Evolutionary conservation across 2,888 invertebrate species (phyloP).

Genomic region (Rhagonycha lutea): DNA sequence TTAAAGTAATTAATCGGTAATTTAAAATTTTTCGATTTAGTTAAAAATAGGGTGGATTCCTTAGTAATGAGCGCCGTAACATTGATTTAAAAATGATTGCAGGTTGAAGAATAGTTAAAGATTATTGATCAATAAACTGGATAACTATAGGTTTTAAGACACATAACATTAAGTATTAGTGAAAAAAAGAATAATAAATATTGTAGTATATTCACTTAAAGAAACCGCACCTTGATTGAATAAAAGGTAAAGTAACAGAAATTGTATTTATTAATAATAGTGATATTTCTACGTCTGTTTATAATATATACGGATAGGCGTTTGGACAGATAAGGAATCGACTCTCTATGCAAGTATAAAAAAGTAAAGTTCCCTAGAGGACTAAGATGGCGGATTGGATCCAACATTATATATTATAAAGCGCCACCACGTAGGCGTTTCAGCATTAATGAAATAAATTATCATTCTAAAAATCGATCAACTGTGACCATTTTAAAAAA

Average conservation of each 20-base stretch:
- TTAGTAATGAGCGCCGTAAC: background rate
- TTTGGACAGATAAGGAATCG: slow-evolving; percentile 5
- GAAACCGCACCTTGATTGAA: slow-evolving; percentile 9
- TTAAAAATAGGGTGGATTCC: background rate
- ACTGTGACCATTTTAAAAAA: slow-evolving; percentile 9
- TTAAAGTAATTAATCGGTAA: background rate
- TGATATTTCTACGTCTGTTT: slow-evolving; percentile 17
- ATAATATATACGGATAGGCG: slow-evolving; percentile 12
- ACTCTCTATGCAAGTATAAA: background rate
- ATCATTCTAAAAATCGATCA: slow-evolving; percentile 21
- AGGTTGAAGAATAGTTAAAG: background rate
- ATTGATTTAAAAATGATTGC: background rate
- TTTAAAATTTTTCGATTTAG: background rate
- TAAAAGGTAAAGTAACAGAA: slow-evolving; percentile 12
- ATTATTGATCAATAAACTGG: background rate
- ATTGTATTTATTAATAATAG: slow-evolving; percentile 20
- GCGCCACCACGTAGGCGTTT: slow-evolving; percentile 21
- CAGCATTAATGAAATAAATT: slow-evolving; percentile 19
- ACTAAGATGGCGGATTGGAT: slow-evolving; percentile 5
- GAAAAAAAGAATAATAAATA: background rate
- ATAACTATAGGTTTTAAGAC: background rate
- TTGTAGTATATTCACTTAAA: slow-evolving; percentile 4
- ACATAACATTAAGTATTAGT: background rate
- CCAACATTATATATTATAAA: slow-evolving; percentile 9
- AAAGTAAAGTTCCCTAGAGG: background rate